Evolutionary conservation across 1,140 invertebrate genomes (phyloP), one percentile per base, ranked within the genome.

Genomic region (Hirudo medicinalis): DNA sequence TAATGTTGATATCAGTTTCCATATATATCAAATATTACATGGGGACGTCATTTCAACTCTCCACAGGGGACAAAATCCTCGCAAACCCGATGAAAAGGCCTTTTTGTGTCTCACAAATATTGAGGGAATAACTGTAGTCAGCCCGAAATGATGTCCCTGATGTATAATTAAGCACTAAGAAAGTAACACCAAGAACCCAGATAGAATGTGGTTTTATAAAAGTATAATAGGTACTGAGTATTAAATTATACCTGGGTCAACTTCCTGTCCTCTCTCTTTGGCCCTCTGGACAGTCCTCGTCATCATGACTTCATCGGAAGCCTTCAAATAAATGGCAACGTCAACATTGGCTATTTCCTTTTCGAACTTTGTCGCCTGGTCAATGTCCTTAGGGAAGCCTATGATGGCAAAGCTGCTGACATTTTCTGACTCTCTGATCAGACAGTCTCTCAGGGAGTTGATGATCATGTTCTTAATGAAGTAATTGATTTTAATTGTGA

Each of bases 381-480:
- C 57, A 20, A 63, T 63, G 57, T 63, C 29, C 19, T 63, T 63
- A 11, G 57, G 57, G 29, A 63, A 63, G 9, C 57, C 57, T 3
- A 25, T 22, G 57, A 63, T 63, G 57, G 29, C 57, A 20, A 63
- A 63, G 22, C 17, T 63, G 11, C 22, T 63, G 22, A 22, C 57
- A 20, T 63, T 63, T 22, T 63, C 29, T 32, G 57, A 63, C 19
- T 63, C 57, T 25, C 29, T 63, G 22, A 63, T 63, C 22, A 63
- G 57, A 32, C 57, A 32, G 17, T 25, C 57, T 63, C 29, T 63
- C 29, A 63, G 19, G 29, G 29, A 32, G 29, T 13, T 22, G 22
- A 63, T 63, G 22, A 63, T 32, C 29, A 63, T 63, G 29, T 63
- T 63, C 57, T 63, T 22, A 63, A 63, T n/a, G 20, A 63, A 63